Conservation (phyloP, 1,140 invertebrate genomes). For the Lithobius niger region DNA sequence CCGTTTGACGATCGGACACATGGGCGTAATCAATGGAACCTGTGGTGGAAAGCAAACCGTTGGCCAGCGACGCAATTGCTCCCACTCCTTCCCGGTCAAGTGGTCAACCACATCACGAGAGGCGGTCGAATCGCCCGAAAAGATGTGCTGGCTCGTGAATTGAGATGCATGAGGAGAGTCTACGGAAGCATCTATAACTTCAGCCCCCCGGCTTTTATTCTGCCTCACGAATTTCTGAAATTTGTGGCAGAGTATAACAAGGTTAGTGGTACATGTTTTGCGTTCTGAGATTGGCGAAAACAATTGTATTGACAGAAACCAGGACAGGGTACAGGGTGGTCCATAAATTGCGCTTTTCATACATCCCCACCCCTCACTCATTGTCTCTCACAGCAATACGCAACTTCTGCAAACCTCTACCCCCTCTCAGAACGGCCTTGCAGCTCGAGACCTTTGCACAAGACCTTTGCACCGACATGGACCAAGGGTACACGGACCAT, state of each 20-base stretch:
- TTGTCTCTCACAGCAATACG: neutral
- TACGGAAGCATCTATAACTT: conserved; percentile 70
- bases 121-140: conserved; percentile 60
- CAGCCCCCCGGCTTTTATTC: conserved; percentile 34
- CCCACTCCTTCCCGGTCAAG: conserved; percentile 58
- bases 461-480: too few relatives aligned
- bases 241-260: conserved; percentile 3
- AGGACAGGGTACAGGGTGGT: conserved; percentile 9
- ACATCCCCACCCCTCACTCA: neutral
- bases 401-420: neutral
- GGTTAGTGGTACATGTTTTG: neutral
- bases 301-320: neutral
- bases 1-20: conserved; percentile 44
- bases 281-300: neutral
- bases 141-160: conserved; percentile 57
- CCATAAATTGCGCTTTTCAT: neutral
- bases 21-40: conserved; percentile 57
- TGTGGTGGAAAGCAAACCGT: conserved; percentile 62
- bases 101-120: conserved; percentile 70
- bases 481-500: too few relatives aligned
- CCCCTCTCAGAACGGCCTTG: neutral
- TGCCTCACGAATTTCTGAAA: conserved; percentile 7
- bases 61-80: conserved; percentile 54
- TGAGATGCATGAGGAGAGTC: conserved; percentile 64
- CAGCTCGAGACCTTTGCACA: too few relatives aligned